These are phyloP conservation scores for Panorpa germanica DNA, from an alignment of 2,888 invertebrate species.

Conservation along the genomic window DNA sequence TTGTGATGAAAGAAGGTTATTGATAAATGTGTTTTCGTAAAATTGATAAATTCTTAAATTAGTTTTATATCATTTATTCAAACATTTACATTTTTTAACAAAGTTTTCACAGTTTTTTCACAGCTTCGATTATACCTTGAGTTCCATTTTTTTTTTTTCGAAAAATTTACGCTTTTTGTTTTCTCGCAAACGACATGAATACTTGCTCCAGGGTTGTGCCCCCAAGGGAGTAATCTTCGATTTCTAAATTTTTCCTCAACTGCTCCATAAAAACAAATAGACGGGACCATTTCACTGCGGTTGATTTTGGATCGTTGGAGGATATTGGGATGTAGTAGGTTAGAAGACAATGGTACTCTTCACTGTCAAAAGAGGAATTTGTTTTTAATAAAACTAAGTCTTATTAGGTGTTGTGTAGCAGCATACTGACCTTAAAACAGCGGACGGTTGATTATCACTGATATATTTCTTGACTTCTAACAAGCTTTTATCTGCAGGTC, in stretches of 20 bases:
- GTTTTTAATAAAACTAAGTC: conserved; percentile 8
- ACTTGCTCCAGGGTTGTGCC: conserved; percentile 71
- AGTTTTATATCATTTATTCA: too few relatives aligned
- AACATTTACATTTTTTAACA: too few relatives aligned
- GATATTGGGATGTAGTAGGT: conserved; percentile 43
- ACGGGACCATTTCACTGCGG: conserved; percentile 39
- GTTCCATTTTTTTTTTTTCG: too few relatives aligned
- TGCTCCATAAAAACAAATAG: conserved; percentile 47
- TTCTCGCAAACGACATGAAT: conserved; percentile 45
- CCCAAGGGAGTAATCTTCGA: conserved; percentile 63
- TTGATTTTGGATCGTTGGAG: conserved; percentile 36
- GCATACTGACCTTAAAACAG: conserved; percentile 25
- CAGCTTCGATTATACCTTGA: too few relatives aligned
- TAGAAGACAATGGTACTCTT: conserved; percentile 48
- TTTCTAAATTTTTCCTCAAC: conserved; percentile 31
- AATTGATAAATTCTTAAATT: too few relatives aligned
- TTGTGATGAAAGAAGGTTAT: too few relatives aligned
- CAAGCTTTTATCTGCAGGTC: too few relatives aligned
- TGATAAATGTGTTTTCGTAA: too few relatives aligned
- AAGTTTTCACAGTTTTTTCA: too few relatives aligned
- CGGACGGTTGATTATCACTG: too few relatives aligned
- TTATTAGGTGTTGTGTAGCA: too few relatives aligned
- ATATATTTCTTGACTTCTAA: too few relatives aligned
- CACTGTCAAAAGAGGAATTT: conserved; percentile 35
- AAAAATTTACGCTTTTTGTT: conserved; percentile 22